Conservation (phyloP, 2,888 invertebrate genomes). For the Dasypogon diadema region DNA sequence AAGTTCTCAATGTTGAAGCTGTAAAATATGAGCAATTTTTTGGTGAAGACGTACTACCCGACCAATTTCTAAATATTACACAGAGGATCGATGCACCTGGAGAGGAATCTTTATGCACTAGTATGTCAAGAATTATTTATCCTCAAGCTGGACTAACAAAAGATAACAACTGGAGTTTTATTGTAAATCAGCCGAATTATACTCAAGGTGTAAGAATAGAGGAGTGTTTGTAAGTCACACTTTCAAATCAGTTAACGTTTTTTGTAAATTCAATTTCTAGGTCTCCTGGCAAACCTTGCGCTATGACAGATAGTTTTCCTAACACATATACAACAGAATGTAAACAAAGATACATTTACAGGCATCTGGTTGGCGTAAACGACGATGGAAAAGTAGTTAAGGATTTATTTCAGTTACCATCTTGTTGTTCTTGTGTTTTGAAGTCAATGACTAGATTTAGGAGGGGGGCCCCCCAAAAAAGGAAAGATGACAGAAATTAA, state of each 20-base stretch:
- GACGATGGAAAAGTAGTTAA: slow-evolving; percentile 66
- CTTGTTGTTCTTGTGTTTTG: slow-evolving; percentile 79
- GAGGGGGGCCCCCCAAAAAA: not conserved
- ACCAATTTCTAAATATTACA: slow-evolving; percentile 66
- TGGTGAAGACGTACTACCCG: slow-evolving; percentile 63
- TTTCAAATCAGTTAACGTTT: not conserved
- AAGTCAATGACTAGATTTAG: slow-evolving; percentile 33
- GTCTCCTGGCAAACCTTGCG: slow-evolving; percentile 69
- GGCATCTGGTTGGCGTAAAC: slow-evolving; percentile 71
- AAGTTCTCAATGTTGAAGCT: slow-evolving; percentile 59
- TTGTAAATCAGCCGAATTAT: slow-evolving; percentile 76
- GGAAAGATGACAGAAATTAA: not conserved
- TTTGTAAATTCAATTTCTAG: slow-evolving; percentile 61
- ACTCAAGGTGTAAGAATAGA: slow-evolving; percentile 81
- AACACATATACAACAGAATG: slow-evolving; percentile 71
- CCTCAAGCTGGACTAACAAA: slow-evolving; percentile 74
- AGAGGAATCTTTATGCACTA: slow-evolving; percentile 69
- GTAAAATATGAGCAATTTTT: slow-evolving; percentile 63
- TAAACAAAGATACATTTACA: slow-evolving; percentile 73
- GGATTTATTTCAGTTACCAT: slow-evolving; percentile 75
- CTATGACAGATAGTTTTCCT: slow-evolving; percentile 69
- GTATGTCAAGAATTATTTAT: slow-evolving; percentile 69
- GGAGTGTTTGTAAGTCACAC: slow-evolving; percentile 76
- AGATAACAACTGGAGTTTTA: slow-evolving; percentile 76
- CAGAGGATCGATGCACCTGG: slow-evolving; percentile 68